Conservation (phyloP, 2,888 invertebrate genomes). For the Odiellus spinosus region DNA sequence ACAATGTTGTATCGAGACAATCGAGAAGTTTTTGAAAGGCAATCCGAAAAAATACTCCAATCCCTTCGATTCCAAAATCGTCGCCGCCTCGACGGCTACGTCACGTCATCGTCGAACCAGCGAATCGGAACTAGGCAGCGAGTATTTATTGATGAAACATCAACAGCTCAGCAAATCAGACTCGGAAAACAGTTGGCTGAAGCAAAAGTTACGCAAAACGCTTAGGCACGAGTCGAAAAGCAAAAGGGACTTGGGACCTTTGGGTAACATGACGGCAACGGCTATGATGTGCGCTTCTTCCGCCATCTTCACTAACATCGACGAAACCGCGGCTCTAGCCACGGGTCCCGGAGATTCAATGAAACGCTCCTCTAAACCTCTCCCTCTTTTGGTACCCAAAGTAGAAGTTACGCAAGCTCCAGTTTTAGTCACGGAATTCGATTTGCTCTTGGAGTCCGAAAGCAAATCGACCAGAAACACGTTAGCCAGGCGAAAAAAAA, state of each 20-base stretch:
- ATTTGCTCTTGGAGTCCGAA: too few species aligned
- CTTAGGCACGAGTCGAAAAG: not conserved
- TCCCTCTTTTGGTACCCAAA: not conserved
- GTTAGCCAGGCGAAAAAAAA: too few species aligned
- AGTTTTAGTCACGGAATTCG: too few species aligned
- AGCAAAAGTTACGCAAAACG: constrained; percentile 3
- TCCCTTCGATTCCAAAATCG: too few species aligned
- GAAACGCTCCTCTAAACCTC: too few species aligned
- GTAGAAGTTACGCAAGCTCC: not conserved
- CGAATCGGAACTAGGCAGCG: too few species aligned
- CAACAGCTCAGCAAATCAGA: not conserved
- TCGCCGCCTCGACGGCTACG: too few species aligned
- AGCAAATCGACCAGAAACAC: too few species aligned
- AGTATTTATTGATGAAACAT: too few species aligned
- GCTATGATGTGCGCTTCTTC: constrained; percentile 3
- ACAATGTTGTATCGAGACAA: not conserved
- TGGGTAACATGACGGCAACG: constrained; percentile 1
- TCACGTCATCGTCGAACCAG: too few species aligned
- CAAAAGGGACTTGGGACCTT: not conserved
- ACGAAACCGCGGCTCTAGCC: too few species aligned
- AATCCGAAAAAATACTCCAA: not conserved
- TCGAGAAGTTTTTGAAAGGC: constrained; percentile 3
- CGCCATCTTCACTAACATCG: constrained; percentile 1
- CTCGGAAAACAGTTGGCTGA: constrained; percentile 1
- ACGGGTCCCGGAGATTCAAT: too few species aligned